phyloP scores from a whole-genome alignment of 2,888 invertebrate species.

The Biston stratarius region DNA sequence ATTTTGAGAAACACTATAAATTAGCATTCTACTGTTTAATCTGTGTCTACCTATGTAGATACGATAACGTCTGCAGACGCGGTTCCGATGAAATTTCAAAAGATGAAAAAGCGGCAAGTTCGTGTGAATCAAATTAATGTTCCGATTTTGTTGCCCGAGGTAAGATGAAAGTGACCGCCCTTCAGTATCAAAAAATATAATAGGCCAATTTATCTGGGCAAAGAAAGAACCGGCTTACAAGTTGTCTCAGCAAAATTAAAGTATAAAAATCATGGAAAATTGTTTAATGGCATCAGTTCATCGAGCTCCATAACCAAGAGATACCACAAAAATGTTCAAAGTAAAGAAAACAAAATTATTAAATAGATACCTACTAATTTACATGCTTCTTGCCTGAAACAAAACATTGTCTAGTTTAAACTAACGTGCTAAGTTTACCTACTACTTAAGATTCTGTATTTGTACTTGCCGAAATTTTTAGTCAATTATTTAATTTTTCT shows the following conservation, averaged over 20 bases:
- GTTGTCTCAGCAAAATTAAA: slow-evolving; percentile 41
- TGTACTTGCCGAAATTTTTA: too few species aligned
- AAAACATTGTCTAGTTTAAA: too few species aligned
- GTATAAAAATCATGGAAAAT: slow-evolving; percentile 52
- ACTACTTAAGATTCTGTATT: too few species aligned
- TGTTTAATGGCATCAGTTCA: slow-evolving; percentile 50
- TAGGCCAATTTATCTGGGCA: slow-evolving; percentile 40
- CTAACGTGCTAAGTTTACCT: too few species aligned
- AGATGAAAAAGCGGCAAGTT: neutral
- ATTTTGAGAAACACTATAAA: neutral
- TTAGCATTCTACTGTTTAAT: too few species aligned
- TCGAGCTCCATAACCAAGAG: slow-evolving; percentile 38
- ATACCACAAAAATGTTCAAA: slow-evolving; percentile 46
- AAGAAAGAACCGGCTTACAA: slow-evolving; percentile 45
- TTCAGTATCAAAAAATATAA: slow-evolving; percentile 43
- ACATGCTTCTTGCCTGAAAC: neutral
- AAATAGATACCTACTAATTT: neutral
- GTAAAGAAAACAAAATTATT: slow-evolving; percentile 37
- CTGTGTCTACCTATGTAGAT: too few species aligned
- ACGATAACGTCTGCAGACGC: neutral
- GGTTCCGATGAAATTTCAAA: neutral
- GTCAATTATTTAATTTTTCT: too few species aligned
- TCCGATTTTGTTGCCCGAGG: slow-evolving; percentile 41
- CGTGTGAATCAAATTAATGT: slow-evolving; percentile 31
- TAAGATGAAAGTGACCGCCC: slow-evolving; percentile 54